A percentile compares a stretch with the other conserved stretches of the same genome.
Evolutionary conservation across 2,888 invertebrate genomes (phyloP).

Genomic region (Dolichopus griseipennis): DNA sequence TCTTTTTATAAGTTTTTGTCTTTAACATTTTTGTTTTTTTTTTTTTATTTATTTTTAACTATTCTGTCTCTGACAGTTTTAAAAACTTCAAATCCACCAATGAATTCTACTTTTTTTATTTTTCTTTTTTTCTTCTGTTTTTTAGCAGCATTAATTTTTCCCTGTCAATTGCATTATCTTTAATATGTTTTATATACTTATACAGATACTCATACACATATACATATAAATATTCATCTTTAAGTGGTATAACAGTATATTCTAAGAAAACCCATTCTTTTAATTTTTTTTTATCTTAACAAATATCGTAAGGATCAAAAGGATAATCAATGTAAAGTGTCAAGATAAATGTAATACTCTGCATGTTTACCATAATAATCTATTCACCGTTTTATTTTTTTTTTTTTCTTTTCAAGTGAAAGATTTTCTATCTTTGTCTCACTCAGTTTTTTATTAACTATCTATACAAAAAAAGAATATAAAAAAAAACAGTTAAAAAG

Average conservation of each 20-base stretch:
- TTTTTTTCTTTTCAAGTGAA: not conserved
- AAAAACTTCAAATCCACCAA: not conserved
- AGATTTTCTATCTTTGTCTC: too few relatives aligned
- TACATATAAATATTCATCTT: too few relatives aligned
- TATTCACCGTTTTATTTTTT: not conserved
- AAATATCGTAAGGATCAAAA: not conserved
- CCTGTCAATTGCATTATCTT: not conserved
- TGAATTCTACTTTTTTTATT: not conserved
- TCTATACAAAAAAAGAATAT: too few relatives aligned
- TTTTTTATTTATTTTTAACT: too few relatives aligned
- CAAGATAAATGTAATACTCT: not conserved
- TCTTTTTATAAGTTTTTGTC: too few relatives aligned
- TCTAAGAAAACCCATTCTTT: too few relatives aligned
- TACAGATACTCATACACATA: too few relatives aligned
- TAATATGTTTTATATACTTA: not conserved
- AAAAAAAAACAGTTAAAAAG: too few relatives aligned
- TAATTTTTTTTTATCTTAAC: too few relatives aligned
- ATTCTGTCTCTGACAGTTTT: not conserved
- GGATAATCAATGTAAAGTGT: constrained; percentile 1
- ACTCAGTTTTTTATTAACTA: too few relatives aligned
- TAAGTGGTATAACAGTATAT: too few relatives aligned
- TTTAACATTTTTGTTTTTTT: too few relatives aligned
- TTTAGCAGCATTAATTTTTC: not conserved
- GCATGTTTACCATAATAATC: not conserved
- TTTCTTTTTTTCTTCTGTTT: not conserved